Conservation (phyloP, 2,888 invertebrate species). For the Empis livida region DNA sequence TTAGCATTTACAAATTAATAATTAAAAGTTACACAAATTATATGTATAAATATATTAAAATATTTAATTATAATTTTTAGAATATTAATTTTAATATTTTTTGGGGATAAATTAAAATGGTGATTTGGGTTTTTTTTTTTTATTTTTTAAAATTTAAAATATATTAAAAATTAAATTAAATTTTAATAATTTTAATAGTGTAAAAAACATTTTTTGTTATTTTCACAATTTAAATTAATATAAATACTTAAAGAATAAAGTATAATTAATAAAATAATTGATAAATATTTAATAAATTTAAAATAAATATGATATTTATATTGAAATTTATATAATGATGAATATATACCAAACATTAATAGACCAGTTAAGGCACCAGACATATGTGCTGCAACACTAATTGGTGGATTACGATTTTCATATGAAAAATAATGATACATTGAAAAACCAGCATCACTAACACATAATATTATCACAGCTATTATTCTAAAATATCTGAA, state of each 20-base stretch:
- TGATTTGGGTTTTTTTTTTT: too few relatives aligned
- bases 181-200: conserved; percentile 21
- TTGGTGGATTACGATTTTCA: conserved; percentile 36
- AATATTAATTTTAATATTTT: too few relatives aligned
- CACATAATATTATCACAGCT: conserved; percentile 48
- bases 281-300: background rate
- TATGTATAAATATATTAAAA: too few relatives aligned
- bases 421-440: conserved; percentile 36
- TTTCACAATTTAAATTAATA: background rate
- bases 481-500: conserved; percentile 41
- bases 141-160: too few relatives aligned
- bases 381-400: conserved; percentile 60
- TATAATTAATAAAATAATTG: background rate
- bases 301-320: background rate
- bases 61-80: too few relatives aligned
- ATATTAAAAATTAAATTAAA: background rate
- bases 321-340: conserved; percentile 12
- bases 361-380: conserved; percentile 56
- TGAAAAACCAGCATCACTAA: conserved; percentile 49
- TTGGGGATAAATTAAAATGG: too few relatives aligned
- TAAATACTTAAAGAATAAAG: background rate
- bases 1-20: too few relatives aligned
- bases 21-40: too few relatives aligned
- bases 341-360: conserved; percentile 38
- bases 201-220: background rate